Base-by-base conservation (phyloP, 2,888 invertebrate genomes). In the Choreutis nemorana region DNA sequence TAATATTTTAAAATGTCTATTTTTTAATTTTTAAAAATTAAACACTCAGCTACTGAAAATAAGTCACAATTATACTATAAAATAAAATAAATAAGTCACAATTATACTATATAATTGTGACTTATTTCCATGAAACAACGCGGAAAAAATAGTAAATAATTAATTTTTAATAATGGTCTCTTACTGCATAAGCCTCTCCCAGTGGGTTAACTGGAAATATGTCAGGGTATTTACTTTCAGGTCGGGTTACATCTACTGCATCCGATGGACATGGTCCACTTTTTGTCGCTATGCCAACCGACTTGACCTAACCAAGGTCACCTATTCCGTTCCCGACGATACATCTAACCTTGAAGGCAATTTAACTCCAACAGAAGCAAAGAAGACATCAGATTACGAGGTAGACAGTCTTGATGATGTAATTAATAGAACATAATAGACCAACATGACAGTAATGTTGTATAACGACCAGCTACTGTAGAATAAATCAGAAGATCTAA, bases 201-300 rank as follows among this genome's bases (percentile, higher is more conserved):
- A 38, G 44, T 44, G 37, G 41, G 43, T 49, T 52, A 46, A 39
- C 42, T 54, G 55, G 54, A 55, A 61, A 41, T 46, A 34, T 38
- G 37, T 35, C 38, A 34, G 31, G 39, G 26, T 40, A 41, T 39
- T 46, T 45, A 46, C 41, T 42, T 47, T 65, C 55, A 35, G 44
- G 33, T 53, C 46, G 32, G 32, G 53, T 73, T 71, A 55, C 73
- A 54, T 57, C 59, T 55, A 58, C 61, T 55, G 59, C 52, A 55
- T 55, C 57, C 56, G 56, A 57, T 53, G 55, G 49, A 52, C 48
- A 44, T 9, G 13, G 45, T 44, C 40, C 37, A 45, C n/a, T n/a
- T n/a, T n/a, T n/a, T n/a, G n/a, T n/a, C n/a, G n/a, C n/a, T n/a
- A n/a, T n/a, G n/a, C n/a, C n/a, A n/a, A n/a, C n/a, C n/a, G n/a